Evolutionary conservation across 2,888 invertebrate species (phyloP).

Genomic region (Andrena hattorfiana): DNA sequence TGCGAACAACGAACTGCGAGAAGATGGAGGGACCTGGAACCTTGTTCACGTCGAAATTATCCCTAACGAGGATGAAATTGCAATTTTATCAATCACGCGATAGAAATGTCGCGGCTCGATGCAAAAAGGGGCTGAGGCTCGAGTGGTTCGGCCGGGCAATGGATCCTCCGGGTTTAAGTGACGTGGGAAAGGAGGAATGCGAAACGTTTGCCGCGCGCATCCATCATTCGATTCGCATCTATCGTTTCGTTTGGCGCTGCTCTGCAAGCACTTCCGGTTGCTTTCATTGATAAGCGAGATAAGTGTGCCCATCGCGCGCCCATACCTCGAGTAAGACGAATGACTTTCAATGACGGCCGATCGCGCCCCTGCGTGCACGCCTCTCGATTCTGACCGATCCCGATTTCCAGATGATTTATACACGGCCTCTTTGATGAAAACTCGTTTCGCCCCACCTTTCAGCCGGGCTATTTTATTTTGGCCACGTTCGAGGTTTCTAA

Average conservation of each 20-base stretch:
- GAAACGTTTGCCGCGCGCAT: constrained; percentile 71
- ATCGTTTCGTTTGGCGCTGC: constrained; percentile 73
- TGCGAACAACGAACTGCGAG: constrained; percentile 39
- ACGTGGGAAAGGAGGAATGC: constrained; percentile 77
- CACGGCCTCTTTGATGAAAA: constrained; percentile 13
- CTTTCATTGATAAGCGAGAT: constrained; percentile 74
- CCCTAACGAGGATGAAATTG: constrained; percentile 35
- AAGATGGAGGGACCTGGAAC: constrained; percentile 1
- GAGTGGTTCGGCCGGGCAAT: constrained; percentile 35
- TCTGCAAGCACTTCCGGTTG: constrained; percentile 70
- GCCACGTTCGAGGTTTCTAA: neutral
- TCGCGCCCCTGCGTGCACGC: constrained; percentile 14
- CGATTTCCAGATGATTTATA: constrained; percentile 53
- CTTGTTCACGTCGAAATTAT: constrained; percentile 35
- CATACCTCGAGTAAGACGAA: constrained; percentile 67
- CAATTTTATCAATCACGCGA: constrained; percentile 63
- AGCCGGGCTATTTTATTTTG: constrained; percentile 4
- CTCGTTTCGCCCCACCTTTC: constrained; percentile 17
- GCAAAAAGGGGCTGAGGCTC: neutral
- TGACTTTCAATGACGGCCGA: constrained; percentile 68
- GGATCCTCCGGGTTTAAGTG: constrained; percentile 71
- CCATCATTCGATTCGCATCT: constrained; percentile 77
- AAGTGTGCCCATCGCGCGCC: constrained; percentile 65
- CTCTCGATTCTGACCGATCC: constrained; percentile 31
- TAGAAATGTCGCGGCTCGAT: constrained; percentile 56